Evolutionary conservation across 2,888 invertebrate species (phyloP), one percentile per base, ranked within the genome.

Genomic region (Cecidostiba fungosa): DNA sequence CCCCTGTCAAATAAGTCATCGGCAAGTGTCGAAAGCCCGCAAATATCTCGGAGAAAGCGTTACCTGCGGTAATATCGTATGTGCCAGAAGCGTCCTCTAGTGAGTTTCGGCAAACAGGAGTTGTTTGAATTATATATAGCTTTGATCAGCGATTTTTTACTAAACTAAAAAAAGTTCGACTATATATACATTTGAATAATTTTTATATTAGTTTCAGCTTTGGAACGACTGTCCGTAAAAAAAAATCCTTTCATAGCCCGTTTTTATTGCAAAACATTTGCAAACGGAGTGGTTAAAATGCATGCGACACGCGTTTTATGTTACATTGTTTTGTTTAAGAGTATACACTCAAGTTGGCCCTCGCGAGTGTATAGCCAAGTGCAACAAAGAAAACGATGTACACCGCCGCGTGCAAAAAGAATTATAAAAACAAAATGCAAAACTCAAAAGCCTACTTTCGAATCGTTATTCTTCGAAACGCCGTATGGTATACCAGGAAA

Each of bases 21-120:
- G 77, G 43, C 47, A 43, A n/a, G 77, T 39, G 77, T 23, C 39
- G 29, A 59, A 66, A 39, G 47, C 47, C 39, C 19, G 74, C 59
- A 29, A 26, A 54, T n/a, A n/a, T 77, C 10, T 47, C 72, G 54
- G 66, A 59, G 82, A 84, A 84, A 80, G 79, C 73, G 39, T 76
- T 76, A 77, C 54, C 26, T 23, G 26, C 4, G 16, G 3, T 14
- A 14, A 47, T n/a, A 4, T 47, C 73, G 73, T 59, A 77, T 5
- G 43, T 3, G 16, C 72, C 12, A n/a, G n/a, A n/a, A n/a, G n/a
- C 26, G 77, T 50, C 59, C 72, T 72, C 72, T 43, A 23, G 29
- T 66, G 14, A 29, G 12, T 69, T 69, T 69, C 16, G 69, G 32
- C 69, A 32, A 69, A 5, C 16, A 32, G 1, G 32, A 19, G 26